Base-by-base conservation (phyloP, 2,888 invertebrate genomes). In the Nysson spinosus region DNA sequence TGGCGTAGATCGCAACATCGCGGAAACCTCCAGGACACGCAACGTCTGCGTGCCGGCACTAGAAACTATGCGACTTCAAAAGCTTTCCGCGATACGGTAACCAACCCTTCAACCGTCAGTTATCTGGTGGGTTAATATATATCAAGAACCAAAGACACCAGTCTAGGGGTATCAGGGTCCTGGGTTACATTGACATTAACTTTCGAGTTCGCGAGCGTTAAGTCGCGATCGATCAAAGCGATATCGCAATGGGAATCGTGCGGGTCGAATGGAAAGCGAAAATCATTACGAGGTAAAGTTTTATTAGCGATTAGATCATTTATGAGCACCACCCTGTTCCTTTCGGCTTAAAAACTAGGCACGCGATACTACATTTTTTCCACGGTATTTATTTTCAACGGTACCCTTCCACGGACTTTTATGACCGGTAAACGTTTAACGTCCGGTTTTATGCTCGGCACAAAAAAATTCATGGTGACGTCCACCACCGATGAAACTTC, bases 31-130 rank as follows among this genome's bases (percentile, higher is more conserved):
- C 72, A 69, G 79, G 80, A 82, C 84, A 85, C 83, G 85, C 85
- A 75, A 85, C 71, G 82, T 81, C 83, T 83, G 82, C 85, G 80
- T 83, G 82, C 81, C 83, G 63, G 61, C 73, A 75, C 65, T 77
- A 69, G 77, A 58, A 79, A 77, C 75, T 83, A 82, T 83, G 83
- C 81, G 81, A 82, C 82, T 81, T 83, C 78, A 78, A 83, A 84
- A 83, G 83, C 80, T 63, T 66, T 43, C 67, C 55, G 39, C 43
- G 35, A 30, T 16, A 37, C 57, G 51, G 51, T 14, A 9, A 9
- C 14, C 6, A 4, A 5, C 17, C 26, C 28, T 22, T 52, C 51
- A 50, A 51, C 39, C 67, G 54, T 69, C 62, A 47, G 11, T 58
- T 52, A 17, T 57, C 63, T 32, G 24, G 20, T 43, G 39, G 64